These are phyloP conservation scores for Coilia nasus DNA, from an alignment of 2,797 vertebrate genomes.

Conservation along the genomic window DNA sequence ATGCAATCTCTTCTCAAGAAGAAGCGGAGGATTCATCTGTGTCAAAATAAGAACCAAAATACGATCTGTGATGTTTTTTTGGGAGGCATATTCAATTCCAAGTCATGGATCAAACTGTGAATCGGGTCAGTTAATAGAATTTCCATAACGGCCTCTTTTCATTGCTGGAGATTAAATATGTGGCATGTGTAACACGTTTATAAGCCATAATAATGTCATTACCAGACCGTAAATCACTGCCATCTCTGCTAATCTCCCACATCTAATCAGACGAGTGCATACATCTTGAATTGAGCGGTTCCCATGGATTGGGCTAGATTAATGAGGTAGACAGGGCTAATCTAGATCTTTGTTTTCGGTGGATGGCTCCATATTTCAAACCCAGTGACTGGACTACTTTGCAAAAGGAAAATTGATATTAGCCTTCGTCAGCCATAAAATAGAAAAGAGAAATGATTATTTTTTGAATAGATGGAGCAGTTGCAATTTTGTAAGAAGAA, in stretches of 20 bases:
- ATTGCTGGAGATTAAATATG: constrained; percentile 44
- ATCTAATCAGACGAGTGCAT: constrained; percentile 54
- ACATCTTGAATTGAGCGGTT: constrained; percentile 50
- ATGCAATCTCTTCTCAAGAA: not conserved
- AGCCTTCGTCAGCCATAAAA: constrained; percentile 8
- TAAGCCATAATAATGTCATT: constrained; percentile 39
- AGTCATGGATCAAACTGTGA: constrained; percentile 62
- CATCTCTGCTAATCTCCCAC: constrained; percentile 59
- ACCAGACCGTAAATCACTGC: constrained; percentile 47
- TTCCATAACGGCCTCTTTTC: constrained; percentile 52
- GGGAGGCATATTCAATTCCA: constrained; percentile 44
- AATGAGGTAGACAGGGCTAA: constrained; percentile 69
- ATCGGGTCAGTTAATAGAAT: constrained; percentile 57
- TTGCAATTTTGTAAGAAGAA: too few species aligned
- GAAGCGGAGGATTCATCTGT: not conserved
- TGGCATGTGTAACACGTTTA: constrained; percentile 54
- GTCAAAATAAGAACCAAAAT: constrained; percentile 9
- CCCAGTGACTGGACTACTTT: constrained; percentile 52
- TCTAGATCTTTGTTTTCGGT: constrained; percentile 63
- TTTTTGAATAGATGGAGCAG: not conserved
- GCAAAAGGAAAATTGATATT: constrained; percentile 35
- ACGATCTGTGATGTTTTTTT: not conserved
- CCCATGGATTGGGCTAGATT: constrained; percentile 60
- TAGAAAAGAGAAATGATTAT: not conserved
- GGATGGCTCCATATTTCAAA: constrained; percentile 53